These are phyloP conservation scores for Lumbricus terrestris DNA, from an alignment of 2,888 invertebrate genomes.

Conservation along the genomic window DNA sequence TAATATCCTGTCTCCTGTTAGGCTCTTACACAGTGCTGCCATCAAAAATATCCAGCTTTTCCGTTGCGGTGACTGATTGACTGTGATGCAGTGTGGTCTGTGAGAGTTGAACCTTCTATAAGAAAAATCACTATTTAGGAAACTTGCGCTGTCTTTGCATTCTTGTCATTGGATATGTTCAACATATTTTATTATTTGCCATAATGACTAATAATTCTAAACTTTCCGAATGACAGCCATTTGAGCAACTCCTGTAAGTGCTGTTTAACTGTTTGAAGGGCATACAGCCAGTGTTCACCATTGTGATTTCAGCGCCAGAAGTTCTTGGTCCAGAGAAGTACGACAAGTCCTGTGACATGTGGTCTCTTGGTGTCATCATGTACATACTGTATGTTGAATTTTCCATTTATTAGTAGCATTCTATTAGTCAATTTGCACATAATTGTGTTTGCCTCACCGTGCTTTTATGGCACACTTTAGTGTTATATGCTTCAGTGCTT, in stretches of 20 bases:
- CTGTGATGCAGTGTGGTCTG: background rate
- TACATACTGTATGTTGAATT: slow-evolving; percentile 78
- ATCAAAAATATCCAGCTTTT: background rate
- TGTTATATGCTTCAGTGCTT: no score
- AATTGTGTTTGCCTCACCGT: no score
- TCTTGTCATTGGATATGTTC: no score
- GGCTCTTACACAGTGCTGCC: background rate
- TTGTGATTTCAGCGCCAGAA: slow-evolving; percentile 68
- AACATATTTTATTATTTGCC: background rate
- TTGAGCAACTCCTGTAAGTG: no score
- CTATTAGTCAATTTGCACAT: background rate
- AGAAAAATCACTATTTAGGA: no score
- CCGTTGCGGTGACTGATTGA: background rate
- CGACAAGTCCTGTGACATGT: slow-evolving; percentile 97
- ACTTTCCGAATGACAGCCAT: no score
- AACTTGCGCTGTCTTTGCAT: no score
- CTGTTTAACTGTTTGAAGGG: no score
- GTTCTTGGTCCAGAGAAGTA: slow-evolving; percentile 95
- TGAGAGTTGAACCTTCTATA: background rate
- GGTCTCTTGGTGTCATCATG: slow-evolving; percentile 98
- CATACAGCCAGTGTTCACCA: background rate
- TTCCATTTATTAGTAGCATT: background rate
- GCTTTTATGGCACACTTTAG: background rate
- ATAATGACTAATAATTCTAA: background rate
- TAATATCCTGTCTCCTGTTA: background rate